A percentile compares a stretch with the other conserved stretches of the same genome.
phyloP scores from a whole-genome alignment of 2,888 invertebrate species.

The Lumbricus terrestris region DNA sequence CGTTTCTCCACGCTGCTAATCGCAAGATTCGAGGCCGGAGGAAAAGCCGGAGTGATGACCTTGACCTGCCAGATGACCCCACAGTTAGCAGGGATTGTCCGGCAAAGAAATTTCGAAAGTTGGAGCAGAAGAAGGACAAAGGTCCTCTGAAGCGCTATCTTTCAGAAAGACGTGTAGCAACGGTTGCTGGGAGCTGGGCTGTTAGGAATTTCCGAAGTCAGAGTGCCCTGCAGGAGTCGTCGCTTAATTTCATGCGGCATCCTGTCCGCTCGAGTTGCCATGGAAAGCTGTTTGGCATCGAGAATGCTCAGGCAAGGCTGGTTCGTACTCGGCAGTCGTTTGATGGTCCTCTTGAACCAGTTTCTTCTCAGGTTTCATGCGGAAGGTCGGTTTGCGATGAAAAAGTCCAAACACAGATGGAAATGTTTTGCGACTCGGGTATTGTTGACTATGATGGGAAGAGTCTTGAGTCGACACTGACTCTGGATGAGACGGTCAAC shows the following conservation, averaged over 20 bases:
- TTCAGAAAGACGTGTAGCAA: background rate
- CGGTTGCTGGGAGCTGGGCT: background rate
- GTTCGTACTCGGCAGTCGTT: background rate
- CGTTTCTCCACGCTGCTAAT: conserved; percentile 11
- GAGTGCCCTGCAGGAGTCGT: background rate
- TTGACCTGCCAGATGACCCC: background rate
- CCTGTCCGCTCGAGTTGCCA: background rate
- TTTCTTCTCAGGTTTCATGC: background rate
- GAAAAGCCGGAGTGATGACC: background rate
- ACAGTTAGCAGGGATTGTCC: background rate
- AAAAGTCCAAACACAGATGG: background rate
- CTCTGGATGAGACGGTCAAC: background rate
- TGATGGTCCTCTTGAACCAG: background rate
- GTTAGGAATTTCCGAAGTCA: conserved; percentile 9
- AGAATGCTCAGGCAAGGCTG: background rate
- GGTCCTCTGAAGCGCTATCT: background rate
- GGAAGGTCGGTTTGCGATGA: background rate
- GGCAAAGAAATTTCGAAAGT: background rate
- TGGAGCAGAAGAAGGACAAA: background rate
- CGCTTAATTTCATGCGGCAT: background rate
- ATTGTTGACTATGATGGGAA: background rate
- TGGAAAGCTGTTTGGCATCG: background rate
- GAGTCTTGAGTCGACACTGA: background rate
- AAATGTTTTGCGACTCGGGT: background rate
- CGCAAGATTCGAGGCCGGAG: background rate